Evolutionary conservation across 2,113 vertebrate genomes (phyloP), one percentile per base, ranked within the genome.

Genomic region (Sinocyclocheilus anshuiensis): DNA sequence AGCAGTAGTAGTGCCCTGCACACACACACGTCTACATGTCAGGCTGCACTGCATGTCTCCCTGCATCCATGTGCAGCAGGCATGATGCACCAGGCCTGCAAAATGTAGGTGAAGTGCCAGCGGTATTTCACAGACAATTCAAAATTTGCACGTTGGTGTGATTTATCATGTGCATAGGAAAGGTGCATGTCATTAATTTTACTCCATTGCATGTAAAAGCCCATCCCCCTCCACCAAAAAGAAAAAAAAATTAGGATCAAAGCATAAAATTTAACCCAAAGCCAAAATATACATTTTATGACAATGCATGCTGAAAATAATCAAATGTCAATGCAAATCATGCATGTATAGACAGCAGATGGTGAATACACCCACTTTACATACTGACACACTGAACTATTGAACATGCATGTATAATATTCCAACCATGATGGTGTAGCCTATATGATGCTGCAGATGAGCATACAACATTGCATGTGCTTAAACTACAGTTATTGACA

Each of bases 361-460:
- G 63, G 63, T 59, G 63, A 8, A 57, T 61, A 50, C 16, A 29
- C 55, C 63, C 39, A 79, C 48, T 75, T 84, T 67, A 45, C 87
- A 75, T 75, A 76, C 78, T 85, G 84, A 88, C 83, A 88, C 72
- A 85, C 45, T 88, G 83, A 85, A 88, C 87, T 85, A 88, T 13
- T 72, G 71, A 67, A 77, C 83, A 85, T 81, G 77, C 69, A 81
- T 81, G 81, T 45, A 63, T 79, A 45, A 84, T 77, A 65, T 77
- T 45, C 36, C 39, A 6, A 71, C 48, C 72, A 84, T 53, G 59
- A 82, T 45, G 59, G 55, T 24, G n/a, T 55, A 53, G 48, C 15
- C 15, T 24, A 13, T 48, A 80, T 79, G 78, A 15, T 78, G 61
- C 65, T 29, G 53, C 20, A n/a, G 86, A 69, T 42, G 72, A 53